These are phyloP conservation scores for Agrotis segetum DNA, from an alignment of 2,888 invertebrate species.

Conservation along the genomic window DNA sequence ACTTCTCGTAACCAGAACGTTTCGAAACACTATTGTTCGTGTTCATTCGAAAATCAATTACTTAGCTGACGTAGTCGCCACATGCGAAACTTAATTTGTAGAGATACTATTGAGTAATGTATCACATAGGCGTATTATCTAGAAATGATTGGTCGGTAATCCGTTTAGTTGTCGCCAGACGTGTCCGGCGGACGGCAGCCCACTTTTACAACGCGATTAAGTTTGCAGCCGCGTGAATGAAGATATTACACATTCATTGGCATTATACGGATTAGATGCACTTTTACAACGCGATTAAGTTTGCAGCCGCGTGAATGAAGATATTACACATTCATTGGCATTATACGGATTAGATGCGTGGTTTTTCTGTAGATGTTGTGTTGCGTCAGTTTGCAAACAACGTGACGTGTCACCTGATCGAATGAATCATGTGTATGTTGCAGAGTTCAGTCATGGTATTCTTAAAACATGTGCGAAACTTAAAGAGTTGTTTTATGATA, in stretches of 20 bases:
- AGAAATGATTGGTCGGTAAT: slow-evolving; percentile 75
- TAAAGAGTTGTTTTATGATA: slow-evolving; percentile 31
- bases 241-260: slow-evolving; percentile 52
- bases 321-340: slow-evolving; percentile 51
- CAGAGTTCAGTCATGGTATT: slow-evolving; percentile 41
- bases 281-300: slow-evolving; percentile 58
- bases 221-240: slow-evolving; percentile 60
- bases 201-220: slow-evolving; percentile 58
- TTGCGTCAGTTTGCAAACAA: slow-evolving; percentile 58
- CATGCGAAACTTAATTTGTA: slow-evolving; percentile 81
- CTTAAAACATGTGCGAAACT: slow-evolving; percentile 28
- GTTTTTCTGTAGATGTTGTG: slow-evolving; percentile 51
- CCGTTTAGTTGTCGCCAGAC: slow-evolving; percentile 72
- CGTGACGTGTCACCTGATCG: slow-evolving; percentile 59
- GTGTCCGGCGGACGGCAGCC: slow-evolving; percentile 50
- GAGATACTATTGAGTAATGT: slow-evolving; percentile 76
- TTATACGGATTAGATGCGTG: slow-evolving; percentile 56
- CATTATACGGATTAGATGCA: slow-evolving; percentile 52
- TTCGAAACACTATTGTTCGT: slow-evolving; percentile 86
- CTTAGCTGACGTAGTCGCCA: slow-evolving; percentile 63
- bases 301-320: slow-evolving; percentile 61
- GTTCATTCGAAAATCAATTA: slow-evolving; percentile 86
- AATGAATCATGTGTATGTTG: slow-evolving; percentile 59
- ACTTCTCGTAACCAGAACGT: slow-evolving; percentile 66
- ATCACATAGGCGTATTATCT: slow-evolving; percentile 77